Conservation (phyloP, 2,888 invertebrate species). For the Mimachlamys varia region DNA sequence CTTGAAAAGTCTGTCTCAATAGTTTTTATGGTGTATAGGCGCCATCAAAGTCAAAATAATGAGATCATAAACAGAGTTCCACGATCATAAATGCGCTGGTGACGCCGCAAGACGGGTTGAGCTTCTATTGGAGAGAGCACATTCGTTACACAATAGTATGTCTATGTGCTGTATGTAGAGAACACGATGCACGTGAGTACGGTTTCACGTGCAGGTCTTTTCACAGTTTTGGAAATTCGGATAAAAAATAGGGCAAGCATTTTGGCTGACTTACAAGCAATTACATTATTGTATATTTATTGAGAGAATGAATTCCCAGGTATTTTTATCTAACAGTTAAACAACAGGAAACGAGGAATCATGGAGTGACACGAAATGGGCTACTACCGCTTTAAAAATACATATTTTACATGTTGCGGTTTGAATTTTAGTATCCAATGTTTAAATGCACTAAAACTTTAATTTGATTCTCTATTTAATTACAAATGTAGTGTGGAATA, state of each 20-base stretch:
- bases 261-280: neutral
- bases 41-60: too few relatives aligned
- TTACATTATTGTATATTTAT: neutral
- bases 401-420: neutral
- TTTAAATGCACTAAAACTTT: neutral
- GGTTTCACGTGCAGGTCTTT: neutral
- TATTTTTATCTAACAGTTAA: neutral
- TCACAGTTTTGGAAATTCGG: neutral
- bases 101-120: too few relatives aligned
- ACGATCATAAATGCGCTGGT: too few relatives aligned
- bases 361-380: neutral
- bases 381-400: neutral
- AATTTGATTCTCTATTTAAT: neutral
- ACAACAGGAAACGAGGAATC: neutral
- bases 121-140: too few relatives aligned
- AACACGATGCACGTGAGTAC: neutral
- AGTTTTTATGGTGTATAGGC: too few relatives aligned
- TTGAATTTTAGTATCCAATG: neutral
- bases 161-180: too few relatives aligned
- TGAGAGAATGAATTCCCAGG: neutral
- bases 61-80: too few relatives aligned
- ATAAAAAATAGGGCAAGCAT: neutral
- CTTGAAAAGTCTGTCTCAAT: too few relatives aligned
- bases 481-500: neutral
- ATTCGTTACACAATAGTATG: too few relatives aligned